A percentile compares a stretch with the other conserved stretches of the same genome.
Conservation (phyloP, 2,113 vertebrate genomes). For the Gallinago undulata region DNA sequence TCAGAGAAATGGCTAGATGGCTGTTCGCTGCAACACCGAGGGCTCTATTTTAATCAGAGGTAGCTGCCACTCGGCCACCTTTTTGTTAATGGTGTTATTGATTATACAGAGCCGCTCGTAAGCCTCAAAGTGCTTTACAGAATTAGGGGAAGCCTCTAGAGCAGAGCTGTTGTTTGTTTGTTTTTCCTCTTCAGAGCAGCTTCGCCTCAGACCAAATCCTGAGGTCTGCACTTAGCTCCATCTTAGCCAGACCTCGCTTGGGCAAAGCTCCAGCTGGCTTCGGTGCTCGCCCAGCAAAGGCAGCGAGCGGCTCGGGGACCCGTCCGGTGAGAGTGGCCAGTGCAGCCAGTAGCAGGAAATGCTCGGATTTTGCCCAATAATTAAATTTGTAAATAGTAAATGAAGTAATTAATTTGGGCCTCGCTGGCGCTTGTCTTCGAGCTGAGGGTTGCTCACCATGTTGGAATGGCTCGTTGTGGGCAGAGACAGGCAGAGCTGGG, state of each 20-base stretch:
- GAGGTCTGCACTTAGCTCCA: not conserved
- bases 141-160: constrained; percentile 49
- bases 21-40: not conserved
- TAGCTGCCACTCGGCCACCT: constrained; percentile 7
- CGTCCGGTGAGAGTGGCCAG: fast-evolving
- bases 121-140: constrained; percentile 45
- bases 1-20: not conserved
- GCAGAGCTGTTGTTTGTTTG: constrained; percentile 6
- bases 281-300: not conserved
- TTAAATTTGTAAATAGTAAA: not conserved
- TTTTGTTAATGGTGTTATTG: constrained; percentile 55
- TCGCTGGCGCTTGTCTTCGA: not conserved
- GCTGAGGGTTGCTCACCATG: not conserved
- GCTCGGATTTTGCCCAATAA: not conserved
- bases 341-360: not conserved
- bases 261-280: not conserved
- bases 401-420: not conserved
- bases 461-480: fast-evolving
- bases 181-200: not conserved
- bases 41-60: constrained; percentile 47
- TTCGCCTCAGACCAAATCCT: not conserved
- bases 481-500: not conserved
- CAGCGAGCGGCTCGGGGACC: fast-evolving
- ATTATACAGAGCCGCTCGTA: not conserved
- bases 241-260: not conserved